Percentiles rank a stretch among this genome's conserved stretches.
These are phyloP conservation scores for Phortica okadai DNA, from an alignment of 2,888 invertebrate species.

Conservation along the genomic window DNA sequence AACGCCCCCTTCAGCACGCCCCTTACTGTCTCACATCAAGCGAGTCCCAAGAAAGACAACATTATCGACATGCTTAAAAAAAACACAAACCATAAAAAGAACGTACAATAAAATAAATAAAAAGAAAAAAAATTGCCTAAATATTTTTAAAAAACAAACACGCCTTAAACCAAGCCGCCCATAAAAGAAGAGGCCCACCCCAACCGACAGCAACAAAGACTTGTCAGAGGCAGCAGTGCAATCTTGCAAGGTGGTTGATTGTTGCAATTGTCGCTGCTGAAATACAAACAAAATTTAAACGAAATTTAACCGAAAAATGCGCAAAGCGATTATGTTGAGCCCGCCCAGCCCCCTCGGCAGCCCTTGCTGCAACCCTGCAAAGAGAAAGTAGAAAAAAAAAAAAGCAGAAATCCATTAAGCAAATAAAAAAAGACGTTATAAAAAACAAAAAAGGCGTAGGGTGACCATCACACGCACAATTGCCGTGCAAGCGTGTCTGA, in stretches of 20 bases:
- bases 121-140: constrained; percentile 8
- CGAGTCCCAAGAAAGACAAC: not conserved
- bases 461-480: constrained; percentile 22
- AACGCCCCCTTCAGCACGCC: not conserved
- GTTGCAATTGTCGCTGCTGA: not conserved
- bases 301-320: not conserved
- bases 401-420: constrained; percentile 16
- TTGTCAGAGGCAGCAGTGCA: not conserved
- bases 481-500: constrained; percentile 13
- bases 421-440: constrained; percentile 19
- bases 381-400: not conserved
- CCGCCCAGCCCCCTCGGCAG: not conserved
- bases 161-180: not conserved
- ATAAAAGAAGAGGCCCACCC: not conserved
- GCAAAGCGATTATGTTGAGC: not conserved
- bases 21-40: not conserved
- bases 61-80: not conserved
- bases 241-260: constrained; percentile 15
- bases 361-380: not conserved
- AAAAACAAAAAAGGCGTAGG: not conserved
- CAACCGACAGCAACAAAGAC: not conserved
- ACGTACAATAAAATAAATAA: constrained; percentile 5
- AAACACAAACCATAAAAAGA: not conserved
- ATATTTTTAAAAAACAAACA: constrained; percentile 23
- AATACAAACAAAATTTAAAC: not conserved